Conservation (phyloP, 2,797 vertebrate genomes). For the Myripristis murdjan region DNA sequence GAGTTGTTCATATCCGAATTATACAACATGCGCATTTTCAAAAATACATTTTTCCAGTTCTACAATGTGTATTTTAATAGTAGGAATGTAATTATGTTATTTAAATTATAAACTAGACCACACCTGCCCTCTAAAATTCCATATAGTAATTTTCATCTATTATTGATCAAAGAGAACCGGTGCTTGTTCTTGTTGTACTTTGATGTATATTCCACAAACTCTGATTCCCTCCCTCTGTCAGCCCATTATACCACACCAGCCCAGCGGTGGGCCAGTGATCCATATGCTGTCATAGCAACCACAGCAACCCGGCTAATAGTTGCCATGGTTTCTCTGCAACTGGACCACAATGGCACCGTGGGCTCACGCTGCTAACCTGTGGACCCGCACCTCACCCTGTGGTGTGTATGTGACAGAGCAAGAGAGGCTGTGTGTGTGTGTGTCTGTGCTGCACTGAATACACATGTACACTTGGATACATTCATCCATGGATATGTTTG, state of each 20-base stretch:
- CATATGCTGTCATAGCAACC: constrained; percentile 74
- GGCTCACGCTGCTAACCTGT: constrained; percentile 36
- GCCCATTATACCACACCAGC: constrained; percentile 27
- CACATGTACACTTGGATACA: constrained; percentile 1
- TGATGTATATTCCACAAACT: constrained; percentile 46
- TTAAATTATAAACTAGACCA: not conserved
- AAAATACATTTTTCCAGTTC: no score
- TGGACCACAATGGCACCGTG: constrained; percentile 37
- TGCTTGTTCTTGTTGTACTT: constrained; percentile 31
- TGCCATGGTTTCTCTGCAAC: constrained; percentile 69
- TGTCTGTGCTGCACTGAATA: constrained; percentile 26
- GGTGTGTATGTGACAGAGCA: constrained; percentile 22
- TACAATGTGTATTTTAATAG: no score
- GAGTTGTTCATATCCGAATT: no score
- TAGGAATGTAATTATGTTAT: no score
- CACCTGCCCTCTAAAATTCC: constrained; percentile 3
- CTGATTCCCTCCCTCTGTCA: constrained; percentile 13
- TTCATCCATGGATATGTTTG: not conserved
- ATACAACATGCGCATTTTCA: no score
- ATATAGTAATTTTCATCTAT: constrained; percentile 30
- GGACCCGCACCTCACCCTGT: constrained; percentile 45
- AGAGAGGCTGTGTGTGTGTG: constrained; percentile 29
- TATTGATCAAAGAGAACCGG: constrained; percentile 58
- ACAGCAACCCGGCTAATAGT: constrained; percentile 51
- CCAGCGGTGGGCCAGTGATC: constrained; percentile 22